Percentiles rank a stretch among this genome's conserved stretches.
These are phyloP conservation scores for Chrysoperla carnea DNA, from an alignment of 1,140 invertebrate genomes.

Conservation along the genomic window DNA sequence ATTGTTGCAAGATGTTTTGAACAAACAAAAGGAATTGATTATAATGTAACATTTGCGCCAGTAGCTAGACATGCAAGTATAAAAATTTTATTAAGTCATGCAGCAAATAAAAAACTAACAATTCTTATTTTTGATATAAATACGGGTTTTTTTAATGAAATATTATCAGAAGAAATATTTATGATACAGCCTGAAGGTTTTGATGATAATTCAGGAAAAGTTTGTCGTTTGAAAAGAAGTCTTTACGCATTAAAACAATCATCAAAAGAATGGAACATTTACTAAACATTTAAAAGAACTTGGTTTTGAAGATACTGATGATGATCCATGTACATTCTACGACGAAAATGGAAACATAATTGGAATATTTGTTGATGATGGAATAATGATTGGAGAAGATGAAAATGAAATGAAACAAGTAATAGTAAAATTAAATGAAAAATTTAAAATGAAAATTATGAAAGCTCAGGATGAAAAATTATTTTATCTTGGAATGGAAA, in stretches of 20 bases:
- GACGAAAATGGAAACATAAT: constrained; percentile 1
- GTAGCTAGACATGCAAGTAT: too few relatives aligned
- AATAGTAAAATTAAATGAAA: background rate
- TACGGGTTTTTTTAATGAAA: background rate
- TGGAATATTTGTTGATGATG: constrained; percentile 4
- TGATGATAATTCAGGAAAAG: constrained; percentile 1
- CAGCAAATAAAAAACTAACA: background rate
- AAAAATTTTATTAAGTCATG: background rate
- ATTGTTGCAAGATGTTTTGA: too few relatives aligned
- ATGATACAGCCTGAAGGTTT: background rate
- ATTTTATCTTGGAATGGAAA: too few relatives aligned
- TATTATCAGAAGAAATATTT: background rate
- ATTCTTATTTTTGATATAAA: background rate
- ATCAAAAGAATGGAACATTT: background rate
- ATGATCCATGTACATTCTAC: constrained; percentile 9
- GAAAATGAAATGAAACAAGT: background rate
- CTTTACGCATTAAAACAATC: too few relatives aligned
- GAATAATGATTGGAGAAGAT: constrained; percentile 1
- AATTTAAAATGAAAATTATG: background rate
- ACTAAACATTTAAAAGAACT: constrained; percentile 3
- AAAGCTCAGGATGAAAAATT: background rate
- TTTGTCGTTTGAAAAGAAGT: constrained; percentile 2
- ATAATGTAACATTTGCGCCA: too few relatives aligned
- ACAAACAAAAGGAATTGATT: too few relatives aligned
- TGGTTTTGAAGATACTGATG: constrained; percentile 3